Evolutionary conservation across 2,113 vertebrate species (phyloP).

Genomic region (Leucopsar rothschildi): DNA sequence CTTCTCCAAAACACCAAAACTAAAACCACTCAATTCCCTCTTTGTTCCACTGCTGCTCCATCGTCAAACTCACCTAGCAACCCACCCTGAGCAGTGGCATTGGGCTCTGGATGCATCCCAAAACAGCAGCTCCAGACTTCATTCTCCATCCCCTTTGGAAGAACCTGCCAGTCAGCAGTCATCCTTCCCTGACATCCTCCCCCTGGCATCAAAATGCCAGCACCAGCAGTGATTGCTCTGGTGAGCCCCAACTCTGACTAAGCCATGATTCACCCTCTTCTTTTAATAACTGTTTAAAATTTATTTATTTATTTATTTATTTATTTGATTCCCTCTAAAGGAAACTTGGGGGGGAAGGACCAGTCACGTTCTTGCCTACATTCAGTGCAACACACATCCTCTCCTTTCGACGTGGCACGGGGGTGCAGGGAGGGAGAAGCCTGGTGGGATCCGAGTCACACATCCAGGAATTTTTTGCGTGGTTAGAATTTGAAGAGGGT

Average conservation of each 20-base stretch:
- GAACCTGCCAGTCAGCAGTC: neutral
- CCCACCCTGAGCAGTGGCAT: neutral
- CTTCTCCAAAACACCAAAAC: neutral
- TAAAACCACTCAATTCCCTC: neutral
- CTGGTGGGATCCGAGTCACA: fast-evolving
- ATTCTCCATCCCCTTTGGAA: neutral
- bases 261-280: neutral
- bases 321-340: neutral
- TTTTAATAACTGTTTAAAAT: neutral
- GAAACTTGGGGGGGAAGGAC: neutral
- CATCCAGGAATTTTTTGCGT: neutral
- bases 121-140: neutral
- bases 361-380: neutral
- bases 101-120: neutral
- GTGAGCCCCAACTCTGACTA: slow-evolving; percentile 9
- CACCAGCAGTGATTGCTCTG: neutral
- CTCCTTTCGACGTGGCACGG: neutral
- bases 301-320: too few species aligned
- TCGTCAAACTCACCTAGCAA: neutral
- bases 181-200: neutral
- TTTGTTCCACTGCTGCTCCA: neutral
- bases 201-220: neutral
- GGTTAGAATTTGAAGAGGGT: neutral
- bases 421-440: fast-evolving
- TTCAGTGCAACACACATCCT: fast-evolving